A percentile compares a stretch with the other conserved stretches of the same genome.
These are phyloP conservation scores for Dasyprocta punctata DNA, from an alignment of 2,113 vertebrate species.

Conservation along the genomic window DNA sequence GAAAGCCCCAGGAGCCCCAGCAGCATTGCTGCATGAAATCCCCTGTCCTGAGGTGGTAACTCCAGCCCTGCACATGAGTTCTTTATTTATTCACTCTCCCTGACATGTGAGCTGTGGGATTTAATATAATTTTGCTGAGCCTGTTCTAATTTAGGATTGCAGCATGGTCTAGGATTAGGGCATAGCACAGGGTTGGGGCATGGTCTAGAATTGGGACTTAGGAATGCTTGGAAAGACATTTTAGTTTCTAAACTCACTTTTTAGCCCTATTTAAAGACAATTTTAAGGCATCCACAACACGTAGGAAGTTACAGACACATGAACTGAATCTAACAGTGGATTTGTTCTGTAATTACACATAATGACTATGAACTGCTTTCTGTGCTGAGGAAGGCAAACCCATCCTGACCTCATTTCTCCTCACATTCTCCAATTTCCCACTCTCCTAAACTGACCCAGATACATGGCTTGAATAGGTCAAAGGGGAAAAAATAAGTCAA, in stretches of 20 bases:
- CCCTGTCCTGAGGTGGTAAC: background rate
- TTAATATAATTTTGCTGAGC: background rate
- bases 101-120: background rate
- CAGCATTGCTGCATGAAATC: background rate
- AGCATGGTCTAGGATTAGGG: background rate
- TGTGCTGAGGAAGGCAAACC: background rate
- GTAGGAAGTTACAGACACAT: background rate
- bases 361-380: background rate
- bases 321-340: background rate
- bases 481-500: slow-evolving; percentile 9
- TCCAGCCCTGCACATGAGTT: rapidly evolving
- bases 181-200: background rate
- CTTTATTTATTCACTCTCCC: background rate
- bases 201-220: background rate
- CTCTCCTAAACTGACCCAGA: background rate
- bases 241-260: background rate
- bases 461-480: background rate
- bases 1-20: rapidly evolving
- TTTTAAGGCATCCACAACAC: background rate
- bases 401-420: too few species aligned
- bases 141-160: background rate
- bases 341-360: background rate
- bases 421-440: background rate
- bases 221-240: background rate
- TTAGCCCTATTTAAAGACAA: background rate